phyloP scores from a whole-genome alignment of 1,140 invertebrate genomes.

The Neomicropteryx cornuta region DNA sequence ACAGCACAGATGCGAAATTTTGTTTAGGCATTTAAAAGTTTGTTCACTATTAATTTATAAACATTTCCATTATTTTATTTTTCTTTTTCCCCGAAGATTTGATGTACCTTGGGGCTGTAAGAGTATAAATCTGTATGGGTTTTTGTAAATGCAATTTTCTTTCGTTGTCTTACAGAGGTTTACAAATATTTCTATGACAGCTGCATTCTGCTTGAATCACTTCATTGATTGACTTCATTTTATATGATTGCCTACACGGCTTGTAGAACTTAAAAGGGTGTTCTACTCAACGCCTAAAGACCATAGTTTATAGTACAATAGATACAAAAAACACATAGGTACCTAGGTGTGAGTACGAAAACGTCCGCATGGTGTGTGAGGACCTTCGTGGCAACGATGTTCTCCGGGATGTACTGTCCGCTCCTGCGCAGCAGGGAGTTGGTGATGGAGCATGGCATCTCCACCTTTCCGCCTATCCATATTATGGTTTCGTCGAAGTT shows the following conservation, averaged over 20 bases:
- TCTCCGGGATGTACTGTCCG: conserved; percentile 44
- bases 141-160: not conserved
- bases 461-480: conserved; percentile 37
- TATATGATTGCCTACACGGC: not conserved
- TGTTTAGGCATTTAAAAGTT: not conserved
- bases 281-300: conserved; percentile 1
- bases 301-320: no score
- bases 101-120: not conserved
- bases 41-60: not conserved
- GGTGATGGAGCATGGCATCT: conserved; percentile 42
- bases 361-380: conserved; percentile 42
- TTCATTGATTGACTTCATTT: not conserved
- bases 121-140: not conserved
- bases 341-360: conserved; percentile 23
- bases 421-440: conserved; percentile 42
- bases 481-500: no score
- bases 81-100: not conserved
- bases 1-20: no score
- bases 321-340: not conserved
- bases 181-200: not conserved
- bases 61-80: not conserved
- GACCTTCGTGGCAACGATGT: conserved; percentile 44
- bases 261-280: not conserved
- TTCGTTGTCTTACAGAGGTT: not conserved
- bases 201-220: not conserved